Base-by-base conservation (phyloP, 1,140 invertebrate genomes). In the Brachionus calyciflorus region DNA sequence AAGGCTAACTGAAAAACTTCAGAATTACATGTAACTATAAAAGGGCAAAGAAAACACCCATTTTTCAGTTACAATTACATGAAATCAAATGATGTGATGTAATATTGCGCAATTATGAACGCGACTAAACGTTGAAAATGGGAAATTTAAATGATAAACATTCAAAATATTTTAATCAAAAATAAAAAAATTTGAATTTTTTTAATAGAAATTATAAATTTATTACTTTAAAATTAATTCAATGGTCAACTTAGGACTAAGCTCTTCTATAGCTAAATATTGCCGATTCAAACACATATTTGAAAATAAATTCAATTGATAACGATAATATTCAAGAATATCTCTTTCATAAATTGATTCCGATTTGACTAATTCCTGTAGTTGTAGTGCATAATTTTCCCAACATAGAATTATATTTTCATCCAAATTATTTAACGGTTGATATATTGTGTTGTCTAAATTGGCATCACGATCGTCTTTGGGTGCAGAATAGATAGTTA, bases 261-360 rank as follows among this genome's bases (percentile, higher is more conserved):
- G 88, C 81, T 91, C 92, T 84, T 97, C 94, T 44, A 99, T 90
- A 2, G 96, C 96, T 78, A 98, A 86, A 86, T 98, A 99, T 83
- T 99, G 96, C 70, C 97, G 87, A 85, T 98, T 98, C 69, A 98
- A 88, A 85, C 97, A 99, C 96, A 99, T 99, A 85, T 98, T 96
- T 46, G 96, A 97, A 84, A 98, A 98, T 46, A 99, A 87, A 87
- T 98, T 94, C 55, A 99, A 87, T 86, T 99, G 96, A 87, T 99
- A 95, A 75, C 94, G 57, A 33, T 41, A 68, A n/a, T 55, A 77
- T 30, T 73, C 69, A 33, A 73, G 46, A 21, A 65, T 78, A 49
- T 76, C 57, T 49, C 46, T 30, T 51, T 73, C 69, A 51, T 73
- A 73, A 48, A 51, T 73, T 21, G 46, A 73, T 10, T 73, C 37